phyloP scores from a whole-genome alignment of 64 coral and sea anemone genomes.

The Montipora efflorescens region DNA sequence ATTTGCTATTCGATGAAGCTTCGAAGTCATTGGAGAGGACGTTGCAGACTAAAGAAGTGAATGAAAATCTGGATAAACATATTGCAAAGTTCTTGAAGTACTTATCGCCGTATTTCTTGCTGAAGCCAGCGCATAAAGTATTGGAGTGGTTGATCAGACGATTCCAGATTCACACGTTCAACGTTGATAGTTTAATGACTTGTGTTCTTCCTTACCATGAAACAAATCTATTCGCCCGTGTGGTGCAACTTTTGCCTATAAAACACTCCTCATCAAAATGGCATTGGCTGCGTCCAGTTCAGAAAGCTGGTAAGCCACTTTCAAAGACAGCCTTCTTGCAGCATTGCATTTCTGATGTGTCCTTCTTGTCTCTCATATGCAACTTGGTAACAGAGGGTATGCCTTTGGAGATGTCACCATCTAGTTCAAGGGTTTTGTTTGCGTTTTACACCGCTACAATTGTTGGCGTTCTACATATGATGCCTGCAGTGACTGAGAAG shows the following conservation, averaged over 20 bases:
- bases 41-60: slow-evolving; percentile 85
- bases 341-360: slow-evolving; percentile 79
- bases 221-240: slow-evolving; percentile 91
- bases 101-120: slow-evolving; percentile 94
- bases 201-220: slow-evolving; percentile 95
- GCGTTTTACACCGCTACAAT: slow-evolving; percentile 95
- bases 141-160: slow-evolving; percentile 97
- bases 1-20: slow-evolving; percentile 82
- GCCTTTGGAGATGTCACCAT: slow-evolving; percentile 52
- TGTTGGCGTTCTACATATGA: slow-evolving; percentile 80
- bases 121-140: slow-evolving; percentile 94
- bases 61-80: slow-evolving; percentile 80
- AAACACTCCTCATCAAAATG: slow-evolving; percentile 77
- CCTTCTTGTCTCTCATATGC: slow-evolving; percentile 79
- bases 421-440: slow-evolving; percentile 81
- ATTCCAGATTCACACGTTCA: slow-evolving; percentile 79
- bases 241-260: slow-evolving; percentile 86
- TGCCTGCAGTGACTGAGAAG: slow-evolving; percentile 81
- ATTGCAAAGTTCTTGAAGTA: slow-evolving; percentile 77
- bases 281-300: slow-evolving; percentile 87
- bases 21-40: slow-evolving; percentile 85
- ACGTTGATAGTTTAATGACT: slow-evolving; percentile 75
- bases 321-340: slow-evolving; percentile 83
- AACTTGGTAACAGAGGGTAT: slow-evolving; percentile 73
- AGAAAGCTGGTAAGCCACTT: slow-evolving; percentile 82